Conservation (phyloP, 2,888 invertebrate species). For the Diaprepes abbreviatus region DNA sequence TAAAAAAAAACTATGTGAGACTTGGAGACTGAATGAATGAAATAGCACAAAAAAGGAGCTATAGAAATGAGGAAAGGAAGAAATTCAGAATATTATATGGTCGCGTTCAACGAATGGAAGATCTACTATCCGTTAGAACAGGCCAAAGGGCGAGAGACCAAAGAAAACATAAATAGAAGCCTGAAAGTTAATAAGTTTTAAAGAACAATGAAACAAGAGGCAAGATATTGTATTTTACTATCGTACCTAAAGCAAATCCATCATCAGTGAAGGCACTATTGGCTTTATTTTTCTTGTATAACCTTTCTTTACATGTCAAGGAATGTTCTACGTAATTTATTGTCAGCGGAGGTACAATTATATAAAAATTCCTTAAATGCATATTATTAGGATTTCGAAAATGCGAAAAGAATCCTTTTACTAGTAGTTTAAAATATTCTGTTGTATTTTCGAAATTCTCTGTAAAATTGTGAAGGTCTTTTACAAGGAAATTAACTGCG, state of each 20-base stretch:
- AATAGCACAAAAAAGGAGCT: no score
- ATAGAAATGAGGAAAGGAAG: no score
- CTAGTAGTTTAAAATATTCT: slow-evolving; percentile 86
- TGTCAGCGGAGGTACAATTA: slow-evolving; percentile 93
- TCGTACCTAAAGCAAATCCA: slow-evolving; percentile 94
- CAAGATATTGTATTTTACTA: no score
- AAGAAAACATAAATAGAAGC: no score
- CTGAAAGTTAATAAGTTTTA: no score
- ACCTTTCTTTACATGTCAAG: slow-evolving; percentile 90
- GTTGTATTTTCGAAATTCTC: slow-evolving; percentile 90
- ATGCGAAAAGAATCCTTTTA: slow-evolving; percentile 92
- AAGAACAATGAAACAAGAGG: no score
- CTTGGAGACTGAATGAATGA: no score
- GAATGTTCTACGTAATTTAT: slow-evolving; percentile 96
- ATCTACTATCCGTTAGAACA: no score
- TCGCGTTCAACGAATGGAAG: no score
- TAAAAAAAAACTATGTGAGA: no score
- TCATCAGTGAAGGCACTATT: slow-evolving; percentile 97
- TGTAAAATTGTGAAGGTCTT: slow-evolving; percentile 82
- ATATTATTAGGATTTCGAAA: slow-evolving; percentile 88
- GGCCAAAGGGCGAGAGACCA: no score
- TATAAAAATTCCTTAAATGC: slow-evolving; percentile 92
- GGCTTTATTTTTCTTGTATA: slow-evolving; percentile 89
- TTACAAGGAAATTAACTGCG: slow-evolving; percentile 81
- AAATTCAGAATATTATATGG: no score